Evolutionary conservation across 1,140 invertebrate species (phyloP).

Genomic region (Rhagoletis zephyria): DNA sequence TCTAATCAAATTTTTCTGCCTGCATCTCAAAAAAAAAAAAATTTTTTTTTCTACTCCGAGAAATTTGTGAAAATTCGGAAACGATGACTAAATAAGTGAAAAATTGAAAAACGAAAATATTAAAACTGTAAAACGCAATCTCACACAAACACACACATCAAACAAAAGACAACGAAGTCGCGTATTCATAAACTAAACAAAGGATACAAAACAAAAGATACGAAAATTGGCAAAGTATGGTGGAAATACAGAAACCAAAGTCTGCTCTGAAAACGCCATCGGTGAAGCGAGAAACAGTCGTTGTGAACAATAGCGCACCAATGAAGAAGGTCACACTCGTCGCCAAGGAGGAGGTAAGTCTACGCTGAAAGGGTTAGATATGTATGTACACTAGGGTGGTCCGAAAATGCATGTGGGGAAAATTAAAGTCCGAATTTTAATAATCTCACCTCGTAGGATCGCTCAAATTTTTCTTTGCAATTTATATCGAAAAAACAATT

Average conservation of each 20-base stretch:
- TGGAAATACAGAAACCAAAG: conserved; percentile 72
- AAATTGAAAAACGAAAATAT: not conserved
- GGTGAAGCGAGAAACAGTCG: conserved; percentile 71
- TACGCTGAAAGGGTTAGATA: not conserved
- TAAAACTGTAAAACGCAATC: not conserved
- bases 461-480: no score
- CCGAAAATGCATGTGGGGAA: no score
- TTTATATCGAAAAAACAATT: no score
- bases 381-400: no score
- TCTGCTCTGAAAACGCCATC: conserved; percentile 70
- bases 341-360: conserved; percentile 71
- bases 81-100: not conserved
- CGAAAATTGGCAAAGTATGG: conserved; percentile 60
- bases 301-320: conserved; percentile 71
- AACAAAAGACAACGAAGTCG: not conserved
- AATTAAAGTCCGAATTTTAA: no score
- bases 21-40: not conserved
- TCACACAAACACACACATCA: no score
- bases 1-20: not conserved
- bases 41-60: not conserved
- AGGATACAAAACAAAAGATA: not conserved
- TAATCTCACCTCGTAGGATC: no score
- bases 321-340: conserved; percentile 72
- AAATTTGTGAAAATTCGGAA: not conserved
- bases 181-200: no score